Evolutionary conservation across 2,888 invertebrate species (phyloP), one percentile per base, ranked within the genome.

Genomic region (Actias luna): DNA sequence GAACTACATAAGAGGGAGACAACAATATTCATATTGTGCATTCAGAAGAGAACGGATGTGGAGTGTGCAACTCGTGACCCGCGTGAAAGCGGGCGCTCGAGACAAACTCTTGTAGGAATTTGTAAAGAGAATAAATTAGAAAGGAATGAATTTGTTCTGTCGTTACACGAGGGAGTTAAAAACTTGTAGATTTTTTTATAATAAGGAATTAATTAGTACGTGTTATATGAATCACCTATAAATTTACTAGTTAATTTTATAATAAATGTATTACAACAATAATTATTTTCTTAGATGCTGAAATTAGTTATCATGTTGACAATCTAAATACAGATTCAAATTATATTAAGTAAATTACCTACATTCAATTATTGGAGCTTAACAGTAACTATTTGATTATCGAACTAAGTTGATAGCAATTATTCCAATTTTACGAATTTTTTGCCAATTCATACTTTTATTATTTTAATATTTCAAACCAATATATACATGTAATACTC

Each of bases 21-120:
- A 70, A 76, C 76, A 70, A 61, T 55, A 82, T 80, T 86, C 77
- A 77, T 80, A 86, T 87, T 88, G 85, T 88, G 84, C 89, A 87
- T 87, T 89, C 85, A 79, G 83, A 85, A 83, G 84, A 83, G 88
- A 91, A 88, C 91, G 87, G 89, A 86, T 88, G 84, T 84, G 77
- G 72, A 81, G 82, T 83, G 84, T 85, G 81, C 80, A 83, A 84
- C 84, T 87, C 87, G 88, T 89, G 89, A 89, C 89, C 88, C 82
- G 80, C 86, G 87, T 87, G 92, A 92, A 91, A 91, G 91, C 88
- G 83, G 78, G 76, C 76, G 74, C 78, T 69, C 75, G 80, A 80
- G 77, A 79, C 78, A 72, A 77, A 73, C 81, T 84, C 55, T 55
- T 55, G 55, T 55, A 55, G 55, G 83, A 89, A 83, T 88, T 88